These are phyloP conservation scores for Herpailurus yagouaroundi DNA, from an alignment of 2,113 vertebrate species.

Conservation along the genomic window DNA sequence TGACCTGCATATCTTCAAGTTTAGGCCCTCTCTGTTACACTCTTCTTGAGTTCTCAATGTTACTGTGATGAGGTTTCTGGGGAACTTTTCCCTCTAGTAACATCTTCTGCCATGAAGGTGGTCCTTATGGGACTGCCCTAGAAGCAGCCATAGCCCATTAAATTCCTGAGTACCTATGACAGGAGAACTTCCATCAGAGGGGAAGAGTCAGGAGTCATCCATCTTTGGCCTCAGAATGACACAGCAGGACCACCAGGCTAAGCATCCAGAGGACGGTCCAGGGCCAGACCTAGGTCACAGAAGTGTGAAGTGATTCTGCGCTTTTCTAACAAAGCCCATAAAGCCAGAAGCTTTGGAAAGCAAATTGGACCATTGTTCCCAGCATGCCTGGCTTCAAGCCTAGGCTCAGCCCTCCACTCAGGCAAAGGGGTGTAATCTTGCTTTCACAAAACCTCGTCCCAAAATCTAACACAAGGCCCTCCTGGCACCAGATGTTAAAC, in stretches of 20 bases:
- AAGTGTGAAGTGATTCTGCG: neutral
- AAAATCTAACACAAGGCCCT: neutral
- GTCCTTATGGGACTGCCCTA: neutral
- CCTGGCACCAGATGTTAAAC: neutral
- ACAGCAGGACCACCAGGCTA: neutral
- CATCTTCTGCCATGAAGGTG: neutral
- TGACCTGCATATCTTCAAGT: neutral
- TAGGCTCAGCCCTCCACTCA: neutral
- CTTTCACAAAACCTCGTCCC: neutral
- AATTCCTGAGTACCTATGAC: neutral
- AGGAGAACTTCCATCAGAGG: neutral
- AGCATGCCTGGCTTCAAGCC: neutral
- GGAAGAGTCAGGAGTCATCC: neutral
- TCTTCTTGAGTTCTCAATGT: neutral
- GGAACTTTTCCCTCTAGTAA: neutral
- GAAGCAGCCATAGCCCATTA: neutral
- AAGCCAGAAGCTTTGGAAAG: neutral
- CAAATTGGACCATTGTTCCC: neutral
- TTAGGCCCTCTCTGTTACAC: neutral
- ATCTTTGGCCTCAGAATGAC: neutral
- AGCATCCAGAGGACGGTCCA: neutral
- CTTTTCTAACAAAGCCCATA: neutral
- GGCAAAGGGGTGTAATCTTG: neutral
- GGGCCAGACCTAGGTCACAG: neutral
- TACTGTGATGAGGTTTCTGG: neutral